Evolutionary conservation across 2,113 vertebrate genomes (phyloP).

Genomic region (Oceanites oceanicus): DNA sequence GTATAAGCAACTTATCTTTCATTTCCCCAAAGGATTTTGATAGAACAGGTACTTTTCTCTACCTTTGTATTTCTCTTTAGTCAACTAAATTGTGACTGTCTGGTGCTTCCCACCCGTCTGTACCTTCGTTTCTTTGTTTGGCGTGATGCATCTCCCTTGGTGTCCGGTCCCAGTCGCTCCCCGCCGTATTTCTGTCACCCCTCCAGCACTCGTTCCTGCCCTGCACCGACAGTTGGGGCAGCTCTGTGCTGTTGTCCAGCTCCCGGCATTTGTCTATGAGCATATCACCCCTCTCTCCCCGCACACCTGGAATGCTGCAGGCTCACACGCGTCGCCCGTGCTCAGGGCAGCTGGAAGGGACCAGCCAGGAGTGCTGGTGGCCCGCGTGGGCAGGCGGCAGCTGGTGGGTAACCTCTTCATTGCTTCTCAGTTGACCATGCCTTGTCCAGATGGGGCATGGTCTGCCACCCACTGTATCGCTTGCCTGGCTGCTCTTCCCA

Average conservation of each 20-base stretch:
- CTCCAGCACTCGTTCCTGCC: background rate
- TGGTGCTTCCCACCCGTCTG: background rate
- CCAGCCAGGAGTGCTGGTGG: background rate
- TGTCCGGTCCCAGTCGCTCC: background rate
- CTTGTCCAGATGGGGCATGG: background rate
- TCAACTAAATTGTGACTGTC: background rate
- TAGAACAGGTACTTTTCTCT: background rate
- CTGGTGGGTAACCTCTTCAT: background rate
- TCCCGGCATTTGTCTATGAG: background rate
- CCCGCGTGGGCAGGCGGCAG: fast-evolving
- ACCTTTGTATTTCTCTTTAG: background rate
- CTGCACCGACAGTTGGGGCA: background rate
- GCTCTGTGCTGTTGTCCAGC: background rate
- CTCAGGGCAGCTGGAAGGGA: background rate
- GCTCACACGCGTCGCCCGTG: fast-evolving
- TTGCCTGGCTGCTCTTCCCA: background rate
- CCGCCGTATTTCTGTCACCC: background rate
- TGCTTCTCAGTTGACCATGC: background rate
- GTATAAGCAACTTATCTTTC: background rate
- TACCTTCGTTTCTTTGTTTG: background rate
- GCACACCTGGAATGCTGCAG: fast-evolving
- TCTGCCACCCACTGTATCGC: background rate
- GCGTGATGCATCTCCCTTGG: background rate
- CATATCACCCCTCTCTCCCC: background rate
- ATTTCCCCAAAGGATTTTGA: background rate